Percentiles rank a stretch among this genome's conserved stretches.
Conservation (phyloP, 2,888 invertebrate genomes). For the Eupithecia centaureata region DNA sequence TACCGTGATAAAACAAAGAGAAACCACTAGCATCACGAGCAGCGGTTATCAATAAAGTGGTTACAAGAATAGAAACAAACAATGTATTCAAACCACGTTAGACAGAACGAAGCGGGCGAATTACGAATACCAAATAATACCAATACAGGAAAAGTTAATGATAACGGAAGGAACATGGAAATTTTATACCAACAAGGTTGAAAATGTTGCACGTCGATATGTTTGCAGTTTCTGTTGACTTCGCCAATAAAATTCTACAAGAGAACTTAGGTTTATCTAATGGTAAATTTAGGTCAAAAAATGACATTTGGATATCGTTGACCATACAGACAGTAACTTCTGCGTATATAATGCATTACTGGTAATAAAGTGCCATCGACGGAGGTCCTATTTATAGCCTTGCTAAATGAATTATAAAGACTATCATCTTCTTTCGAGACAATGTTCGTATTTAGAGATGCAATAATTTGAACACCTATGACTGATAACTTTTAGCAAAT, state of each 20-base stretch:
- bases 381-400: not conserved
- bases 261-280: not conserved
- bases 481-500: too few relatives aligned
- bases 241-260: not conserved
- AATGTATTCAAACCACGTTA: constrained; percentile 54
- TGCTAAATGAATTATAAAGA: not conserved
- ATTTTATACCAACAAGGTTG: constrained; percentile 35
- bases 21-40: constrained; percentile 11
- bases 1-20: constrained; percentile 6
- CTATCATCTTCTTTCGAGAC: not conserved
- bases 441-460: not conserved
- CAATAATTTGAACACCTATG: not conserved
- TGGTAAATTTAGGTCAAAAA: not conserved
- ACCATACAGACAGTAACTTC: not conserved
- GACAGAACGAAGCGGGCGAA: constrained; percentile 54
- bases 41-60: constrained; percentile 21
- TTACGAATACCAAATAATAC: constrained; percentile 59
- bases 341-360: not conserved
- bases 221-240: not conserved
- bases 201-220: not conserved
- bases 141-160: constrained; percentile 56
- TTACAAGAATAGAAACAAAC: constrained; percentile 3
- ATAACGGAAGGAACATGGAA: constrained; percentile 49
- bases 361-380: not conserved
- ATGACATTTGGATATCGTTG: not conserved